Conservation (phyloP, 1,140 invertebrate species). For the Antheraea pernyi region DNA sequence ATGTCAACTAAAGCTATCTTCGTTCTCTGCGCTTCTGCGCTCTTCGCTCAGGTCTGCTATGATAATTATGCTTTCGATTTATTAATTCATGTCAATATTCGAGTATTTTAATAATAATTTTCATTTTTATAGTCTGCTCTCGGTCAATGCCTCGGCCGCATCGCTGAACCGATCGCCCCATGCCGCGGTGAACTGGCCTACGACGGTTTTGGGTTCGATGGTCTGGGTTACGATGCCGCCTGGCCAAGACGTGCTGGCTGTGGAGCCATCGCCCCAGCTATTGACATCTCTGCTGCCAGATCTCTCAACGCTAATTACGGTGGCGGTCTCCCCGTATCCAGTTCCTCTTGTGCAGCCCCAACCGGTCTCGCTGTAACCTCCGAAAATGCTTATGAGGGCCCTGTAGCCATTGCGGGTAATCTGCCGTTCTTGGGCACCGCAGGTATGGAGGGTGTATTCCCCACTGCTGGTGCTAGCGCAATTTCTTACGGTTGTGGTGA, state of each 20-base stretch:
- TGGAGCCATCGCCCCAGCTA: neutral
- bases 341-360: conserved; percentile 1
- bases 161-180: neutral
- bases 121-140: neutral
- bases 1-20: conserved; percentile 10
- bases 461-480: conserved; percentile 36
- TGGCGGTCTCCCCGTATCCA: conserved; percentile 25
- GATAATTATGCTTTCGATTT: neutral
- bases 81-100: neutral
- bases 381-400: conserved; percentile 22
- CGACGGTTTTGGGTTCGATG: neutral
- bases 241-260: conserved; percentile 4
- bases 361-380: conserved; percentile 13
- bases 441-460: conserved; percentile 37
- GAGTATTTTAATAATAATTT: neutral
- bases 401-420: conserved; percentile 17
- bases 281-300: conserved; percentile 11
- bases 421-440: conserved; percentile 31
- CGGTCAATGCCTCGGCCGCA: neutral
- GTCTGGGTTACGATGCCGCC: conserved; percentile 9
- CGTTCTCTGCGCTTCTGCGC: conserved; percentile 11
- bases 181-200: neutral
- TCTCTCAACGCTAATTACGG: conserved; percentile 18
- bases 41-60: conserved; percentile 1
- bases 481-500: conserved; percentile 41